Conservation (phyloP, 92 coral and sea anemone species). For the Pocillopora meandrina region DNA sequence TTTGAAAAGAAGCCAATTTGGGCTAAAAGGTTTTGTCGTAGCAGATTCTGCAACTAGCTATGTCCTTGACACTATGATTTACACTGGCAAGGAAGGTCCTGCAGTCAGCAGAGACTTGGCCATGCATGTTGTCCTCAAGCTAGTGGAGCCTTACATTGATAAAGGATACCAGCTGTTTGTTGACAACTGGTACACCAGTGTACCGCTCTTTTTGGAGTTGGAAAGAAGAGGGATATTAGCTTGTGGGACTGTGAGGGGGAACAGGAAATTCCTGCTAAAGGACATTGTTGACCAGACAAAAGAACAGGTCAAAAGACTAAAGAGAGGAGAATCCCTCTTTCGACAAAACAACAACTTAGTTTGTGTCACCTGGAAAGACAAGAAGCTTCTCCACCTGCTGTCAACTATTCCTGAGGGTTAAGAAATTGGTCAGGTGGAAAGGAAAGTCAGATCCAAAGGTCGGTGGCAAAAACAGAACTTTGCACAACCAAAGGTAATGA, state of each 20-base stretch:
- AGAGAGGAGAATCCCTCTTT: constrained; percentile 51
- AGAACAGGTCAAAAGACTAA: constrained; percentile 7
- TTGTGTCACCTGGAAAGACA: constrained; percentile 49
- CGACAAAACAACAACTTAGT: constrained; percentile 22
- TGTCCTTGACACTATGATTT: constrained; percentile 29
- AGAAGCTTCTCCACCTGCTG: constrained; percentile 25
- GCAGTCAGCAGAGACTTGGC: constrained; percentile 50
- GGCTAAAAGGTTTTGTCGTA: constrained; percentile 58
- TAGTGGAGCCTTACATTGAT: constrained; percentile 36
- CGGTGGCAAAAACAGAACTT: constrained; percentile 37
- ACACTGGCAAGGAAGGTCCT: constrained; percentile 42
- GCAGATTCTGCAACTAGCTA: constrained; percentile 47
- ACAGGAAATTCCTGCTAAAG: constrained; percentile 33
- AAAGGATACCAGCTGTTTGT: constrained; percentile 51
- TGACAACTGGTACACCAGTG: constrained; percentile 61
- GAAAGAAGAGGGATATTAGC: constrained; percentile 51
- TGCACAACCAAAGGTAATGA: constrained; percentile 28
- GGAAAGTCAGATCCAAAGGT: constrained; percentile 22
- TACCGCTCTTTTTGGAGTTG: constrained; percentile 43
- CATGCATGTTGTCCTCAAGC: constrained; percentile 23
- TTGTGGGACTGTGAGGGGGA: constrained; percentile 54
- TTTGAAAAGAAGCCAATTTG: constrained; percentile 51
- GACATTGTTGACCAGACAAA: constrained; percentile 14
- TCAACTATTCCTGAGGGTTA: constrained; percentile 46
- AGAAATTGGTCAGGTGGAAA: constrained; percentile 42